Base-by-base conservation (phyloP, 2,113 vertebrate genomes). In the Redunca redunca region DNA sequence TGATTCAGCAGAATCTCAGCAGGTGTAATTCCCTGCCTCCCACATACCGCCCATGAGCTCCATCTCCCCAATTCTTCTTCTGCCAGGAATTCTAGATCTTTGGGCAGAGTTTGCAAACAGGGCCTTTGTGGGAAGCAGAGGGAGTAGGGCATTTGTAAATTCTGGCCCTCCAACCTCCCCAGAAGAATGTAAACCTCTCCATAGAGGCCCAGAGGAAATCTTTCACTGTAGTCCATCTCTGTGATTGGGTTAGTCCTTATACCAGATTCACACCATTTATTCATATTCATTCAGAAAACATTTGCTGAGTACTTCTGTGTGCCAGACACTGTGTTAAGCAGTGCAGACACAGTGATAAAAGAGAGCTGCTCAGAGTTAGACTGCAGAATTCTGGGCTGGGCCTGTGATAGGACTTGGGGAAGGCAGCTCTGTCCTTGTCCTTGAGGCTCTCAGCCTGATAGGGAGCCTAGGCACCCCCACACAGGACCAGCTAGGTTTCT, bases 401-500 rank as follows among this genome's bases (percentile, higher is more conserved):
- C n/a, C 36, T 77, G 8, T 19, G 36, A 89, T 46, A 43, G 19
- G 52, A 62, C 36, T 25, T 1, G 3, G 28, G 62, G 55, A 48
- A 84, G 74, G 67, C n/a, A 83, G 40, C 15, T 92, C 33, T 86
- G 64, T 77, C 25, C 60, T 86, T 96, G 58, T 88, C 17, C 15
- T 81, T 30, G 62, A 84, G 83, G 40, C 3, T 48, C 5, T 48
- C 15, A 40, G 67, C 50, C 50, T 67, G 25, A 30, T 77, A 50
- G 74, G 52, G 43, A 28, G 26, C 14, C 36, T 13, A 26, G 88
- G 40, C n/a, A 50, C 21, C 46, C 16, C 8, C 17, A 19, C 6
- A 5, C 11, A 78, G n/a, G 62, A n/a, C 60, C 64, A 93, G 62
- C 89, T 43, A 13, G 46, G 95, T 95, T 96, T 98, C 97, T 92